Percentiles rank a stretch among this genome's conserved stretches.
These are phyloP conservation scores for Elephantulus edwardii DNA, from an alignment of 2,113 vertebrate species.

Conservation along the genomic window DNA sequence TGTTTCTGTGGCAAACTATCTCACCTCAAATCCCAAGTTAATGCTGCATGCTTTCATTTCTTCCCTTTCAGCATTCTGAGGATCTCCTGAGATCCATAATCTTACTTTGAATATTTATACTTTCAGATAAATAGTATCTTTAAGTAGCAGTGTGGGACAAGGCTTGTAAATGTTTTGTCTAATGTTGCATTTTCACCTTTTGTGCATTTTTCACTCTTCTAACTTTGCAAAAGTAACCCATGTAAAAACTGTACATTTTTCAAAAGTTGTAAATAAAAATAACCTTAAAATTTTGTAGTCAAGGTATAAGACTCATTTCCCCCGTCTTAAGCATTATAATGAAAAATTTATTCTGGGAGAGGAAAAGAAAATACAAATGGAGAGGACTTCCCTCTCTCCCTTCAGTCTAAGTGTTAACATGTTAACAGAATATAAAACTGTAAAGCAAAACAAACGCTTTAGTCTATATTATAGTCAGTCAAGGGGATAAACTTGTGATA, in stretches of 20 bases:
- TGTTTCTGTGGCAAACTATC: slow-evolving; percentile 50
- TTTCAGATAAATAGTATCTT: slow-evolving; percentile 76
- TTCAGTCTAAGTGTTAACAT: slow-evolving; percentile 18
- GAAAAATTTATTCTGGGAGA: slow-evolving; percentile 29
- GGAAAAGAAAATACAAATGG: background rate
- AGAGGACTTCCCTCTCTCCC: background rate
- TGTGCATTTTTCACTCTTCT: slow-evolving; percentile 85
- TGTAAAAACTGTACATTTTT: slow-evolving; percentile 99
- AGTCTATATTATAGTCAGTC: background rate
- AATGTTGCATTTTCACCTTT: slow-evolving; percentile 81
- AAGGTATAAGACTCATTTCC: slow-evolving; percentile 36
- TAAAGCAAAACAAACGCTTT: slow-evolving; percentile 29
- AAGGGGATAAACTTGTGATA: slow-evolving; percentile 14
- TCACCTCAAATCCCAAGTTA: slow-evolving; percentile 69
- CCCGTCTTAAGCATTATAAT: background rate
- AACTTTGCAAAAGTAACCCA: slow-evolving; percentile 97
- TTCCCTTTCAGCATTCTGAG: slow-evolving; percentile 72
- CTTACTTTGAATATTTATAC: slow-evolving; percentile 81
- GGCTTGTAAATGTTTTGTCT: slow-evolving; percentile 81
- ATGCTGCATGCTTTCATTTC: slow-evolving; percentile 76
- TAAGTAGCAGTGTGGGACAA: slow-evolving; percentile 81
- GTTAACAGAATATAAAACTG: slow-evolving; percentile 37
- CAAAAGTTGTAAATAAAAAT: slow-evolving; percentile 98
- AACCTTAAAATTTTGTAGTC: slow-evolving; percentile 85
- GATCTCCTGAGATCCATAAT: slow-evolving; percentile 59